phyloP scores from a whole-genome alignment of 92 coral and sea anemone species.

The Porites rus region DNA sequence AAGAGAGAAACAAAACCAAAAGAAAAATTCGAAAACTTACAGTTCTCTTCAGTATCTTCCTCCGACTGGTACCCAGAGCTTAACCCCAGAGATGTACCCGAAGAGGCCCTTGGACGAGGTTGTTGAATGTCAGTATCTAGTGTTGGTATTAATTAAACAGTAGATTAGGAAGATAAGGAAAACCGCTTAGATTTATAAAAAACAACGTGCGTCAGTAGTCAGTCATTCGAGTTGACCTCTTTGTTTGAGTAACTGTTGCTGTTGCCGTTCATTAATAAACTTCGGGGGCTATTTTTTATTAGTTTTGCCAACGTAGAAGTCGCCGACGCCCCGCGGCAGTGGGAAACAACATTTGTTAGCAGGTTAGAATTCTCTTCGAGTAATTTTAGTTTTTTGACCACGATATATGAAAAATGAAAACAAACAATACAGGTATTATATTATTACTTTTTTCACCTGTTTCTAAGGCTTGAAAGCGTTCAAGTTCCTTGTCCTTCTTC shows the following conservation, averaged over 20 bases:
- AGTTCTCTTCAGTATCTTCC: conserved; percentile 40
- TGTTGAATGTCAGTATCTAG: conserved; percentile 32
- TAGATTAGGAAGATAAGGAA: background rate
- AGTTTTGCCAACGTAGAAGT: background rate
- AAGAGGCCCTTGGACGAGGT: conserved; percentile 58
- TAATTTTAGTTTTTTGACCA: too few species aligned
- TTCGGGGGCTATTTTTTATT: too few species aligned
- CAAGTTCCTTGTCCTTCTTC: conserved; percentile 25
- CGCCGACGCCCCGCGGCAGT: background rate
- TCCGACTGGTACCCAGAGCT: conserved; percentile 72
- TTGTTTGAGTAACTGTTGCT: background rate
- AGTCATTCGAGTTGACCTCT: background rate
- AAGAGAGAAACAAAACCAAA: background rate
- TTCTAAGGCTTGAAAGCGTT: conserved; percentile 10
- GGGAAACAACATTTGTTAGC: too few species aligned
- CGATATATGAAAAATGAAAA: background rate
- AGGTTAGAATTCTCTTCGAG: too few species aligned
- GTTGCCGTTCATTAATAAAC: background rate
- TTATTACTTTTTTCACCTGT: background rate
- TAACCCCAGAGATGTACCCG: conserved; percentile 55
- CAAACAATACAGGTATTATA: background rate
- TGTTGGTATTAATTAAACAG: background rate
- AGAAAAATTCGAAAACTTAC: background rate
- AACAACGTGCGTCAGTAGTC: background rate
- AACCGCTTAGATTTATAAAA: background rate